Base-by-base conservation (phyloP, 2,888 invertebrate genomes). In the Tetrapedia diversipes region DNA sequence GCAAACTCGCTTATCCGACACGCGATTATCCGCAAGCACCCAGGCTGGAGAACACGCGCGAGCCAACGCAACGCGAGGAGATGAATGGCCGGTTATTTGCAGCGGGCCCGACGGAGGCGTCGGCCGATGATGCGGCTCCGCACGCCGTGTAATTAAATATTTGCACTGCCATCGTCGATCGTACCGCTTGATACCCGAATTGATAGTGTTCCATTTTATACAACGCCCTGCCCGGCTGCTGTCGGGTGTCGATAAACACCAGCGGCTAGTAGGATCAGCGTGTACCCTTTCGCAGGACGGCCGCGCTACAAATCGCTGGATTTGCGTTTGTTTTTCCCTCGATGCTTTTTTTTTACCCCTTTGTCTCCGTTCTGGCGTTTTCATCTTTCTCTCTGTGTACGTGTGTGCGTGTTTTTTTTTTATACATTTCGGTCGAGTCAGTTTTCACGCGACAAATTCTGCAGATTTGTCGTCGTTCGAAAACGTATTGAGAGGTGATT, bases 71-170 rank as follows among this genome's bases (percentile, higher is more conserved):
- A n/a, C n/a, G n/a, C n/a, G 80, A 80, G 64, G 72, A 73, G 78
- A 79, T 69, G 78, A 79, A 79, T 76, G 74, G 67, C 61, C 37
- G 53, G 59, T 71, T 86, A 82, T 85, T 86, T 84, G 84, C 81
- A 67, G 64, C 77, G 61, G 66, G 67, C 74, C 78, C 73, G 45
- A 54, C 51, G 56, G 63, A 73, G 68, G 71, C 61, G 76, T 57
- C 27, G 47, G 65, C 53, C 74, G 70, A 70, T 76, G 83, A 82
- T 79, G 81, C 49, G 77, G 74, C 79, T 79, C 64, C 74, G 70
- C 64, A 32, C 64, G 72, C 61, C 68, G 78, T 70, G 85, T 83
- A 88, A 88, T 88, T 88, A 88, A 88, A 88, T 88, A 88, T 88
- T 88, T 88, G 86, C 79, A 70, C 65, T 75, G 77, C 61, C 80